phyloP scores from a whole-genome alignment of 2,797 vertebrate species.

The Heteromormyrus szaboi region DNA sequence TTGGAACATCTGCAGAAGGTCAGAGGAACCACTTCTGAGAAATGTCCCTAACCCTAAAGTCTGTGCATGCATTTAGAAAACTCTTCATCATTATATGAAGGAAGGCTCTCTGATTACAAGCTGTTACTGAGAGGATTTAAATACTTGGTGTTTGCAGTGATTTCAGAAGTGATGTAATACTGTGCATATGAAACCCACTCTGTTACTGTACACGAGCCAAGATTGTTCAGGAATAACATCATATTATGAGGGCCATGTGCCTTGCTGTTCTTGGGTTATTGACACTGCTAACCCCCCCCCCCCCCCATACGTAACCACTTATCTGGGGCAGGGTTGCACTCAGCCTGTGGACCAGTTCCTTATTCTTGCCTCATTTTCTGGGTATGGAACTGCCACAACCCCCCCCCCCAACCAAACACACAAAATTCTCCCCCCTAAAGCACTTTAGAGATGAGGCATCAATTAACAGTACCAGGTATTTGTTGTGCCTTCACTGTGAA shows the following conservation, averaged over 20 bases:
- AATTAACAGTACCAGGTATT: background rate
- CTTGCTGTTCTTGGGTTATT: background rate
- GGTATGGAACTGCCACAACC: background rate
- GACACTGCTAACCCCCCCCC: background rate
- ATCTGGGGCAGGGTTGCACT: background rate
- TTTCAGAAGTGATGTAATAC: background rate
- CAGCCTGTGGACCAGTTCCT: background rate
- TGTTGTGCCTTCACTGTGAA: background rate
- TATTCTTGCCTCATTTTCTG: background rate
- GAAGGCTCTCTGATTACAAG: background rate
- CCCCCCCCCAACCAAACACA: background rate
- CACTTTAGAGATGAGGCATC: background rate
- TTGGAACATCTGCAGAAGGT: constrained; percentile 12
- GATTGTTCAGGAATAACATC: background rate
- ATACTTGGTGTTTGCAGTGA: background rate
- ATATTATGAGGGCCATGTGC: background rate
- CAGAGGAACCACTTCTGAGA: background rate
- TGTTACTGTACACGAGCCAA: background rate
- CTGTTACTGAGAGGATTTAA: background rate
- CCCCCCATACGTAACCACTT: background rate
- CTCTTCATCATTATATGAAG: background rate
- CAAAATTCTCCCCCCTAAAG: background rate
- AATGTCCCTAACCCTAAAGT: background rate
- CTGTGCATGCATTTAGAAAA: background rate
- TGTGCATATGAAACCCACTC: background rate